Evolutionary conservation across 30 jellyfish, hydroid and myxozoan genomes (phyloP).

Genomic region (Aurelia coerulea): DNA sequence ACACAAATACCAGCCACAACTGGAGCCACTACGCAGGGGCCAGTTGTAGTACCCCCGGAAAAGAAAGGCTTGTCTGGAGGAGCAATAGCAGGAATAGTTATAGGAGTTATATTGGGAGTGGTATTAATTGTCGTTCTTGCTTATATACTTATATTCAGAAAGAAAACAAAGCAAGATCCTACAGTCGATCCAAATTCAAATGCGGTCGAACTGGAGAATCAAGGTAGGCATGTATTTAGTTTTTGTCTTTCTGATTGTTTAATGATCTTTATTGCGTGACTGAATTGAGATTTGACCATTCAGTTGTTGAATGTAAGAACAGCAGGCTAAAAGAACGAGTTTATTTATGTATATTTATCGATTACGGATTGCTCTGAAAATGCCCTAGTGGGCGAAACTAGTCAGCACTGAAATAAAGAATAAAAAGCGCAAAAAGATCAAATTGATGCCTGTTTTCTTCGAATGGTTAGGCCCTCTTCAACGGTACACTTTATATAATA

Average conservation of each 20-base stretch:
- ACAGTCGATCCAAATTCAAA: constrained; percentile 68
- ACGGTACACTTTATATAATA: too few relatives aligned
- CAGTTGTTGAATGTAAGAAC: too few relatives aligned
- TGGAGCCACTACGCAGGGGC: constrained; percentile 15
- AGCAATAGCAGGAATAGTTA: constrained; percentile 79
- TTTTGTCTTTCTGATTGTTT: not conserved
- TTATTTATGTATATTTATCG: too few relatives aligned
- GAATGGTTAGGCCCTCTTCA: too few relatives aligned
- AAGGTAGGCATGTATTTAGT: not conserved
- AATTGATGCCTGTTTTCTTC: too few relatives aligned
- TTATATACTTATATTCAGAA: constrained; percentile 40
- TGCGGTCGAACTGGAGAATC: constrained; percentile 49
- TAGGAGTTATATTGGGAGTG: constrained; percentile 46
- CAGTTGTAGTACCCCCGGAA: constrained; percentile 6
- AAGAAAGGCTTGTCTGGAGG: constrained; percentile 69
- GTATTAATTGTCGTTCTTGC: constrained; percentile 33
- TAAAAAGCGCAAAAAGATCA: too few relatives aligned
- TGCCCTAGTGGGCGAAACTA: too few relatives aligned
- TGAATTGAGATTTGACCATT: too few relatives aligned
- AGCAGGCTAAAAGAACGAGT: too few relatives aligned
- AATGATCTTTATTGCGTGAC: too few relatives aligned
- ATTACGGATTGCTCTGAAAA: too few relatives aligned
- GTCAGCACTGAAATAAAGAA: too few relatives aligned
- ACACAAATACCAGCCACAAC: constrained; percentile 2
- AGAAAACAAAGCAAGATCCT: constrained; percentile 72